phyloP scores from a whole-genome alignment of 2,888 invertebrate species.

The Latheticus oryzae region DNA sequence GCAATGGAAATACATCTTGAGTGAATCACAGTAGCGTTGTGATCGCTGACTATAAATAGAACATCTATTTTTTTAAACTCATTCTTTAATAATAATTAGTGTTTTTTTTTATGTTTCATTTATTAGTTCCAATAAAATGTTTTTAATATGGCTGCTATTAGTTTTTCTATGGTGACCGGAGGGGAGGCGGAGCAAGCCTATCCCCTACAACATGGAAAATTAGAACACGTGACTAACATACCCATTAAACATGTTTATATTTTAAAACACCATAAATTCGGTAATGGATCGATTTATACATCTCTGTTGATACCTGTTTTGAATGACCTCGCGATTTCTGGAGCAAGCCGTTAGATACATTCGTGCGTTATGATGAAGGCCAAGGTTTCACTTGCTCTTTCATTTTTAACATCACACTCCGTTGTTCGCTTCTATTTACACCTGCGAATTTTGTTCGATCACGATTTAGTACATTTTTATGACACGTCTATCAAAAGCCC shows the following conservation, averaged over 20 bases:
- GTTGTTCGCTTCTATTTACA: conserved; percentile 3
- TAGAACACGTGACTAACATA: conserved; percentile 18
- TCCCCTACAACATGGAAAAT: conserved; percentile 11
- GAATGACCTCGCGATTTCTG: conserved; percentile 31
- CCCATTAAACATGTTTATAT: conserved; percentile 18
- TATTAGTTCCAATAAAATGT: too few relatives aligned
- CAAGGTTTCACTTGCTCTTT: conserved; percentile 40
- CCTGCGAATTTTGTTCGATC: conserved; percentile 20
- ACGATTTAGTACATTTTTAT: too few relatives aligned
- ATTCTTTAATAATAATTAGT: too few relatives aligned
- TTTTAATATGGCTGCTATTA: conserved; percentile 18
- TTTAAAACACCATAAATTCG: conserved; percentile 13
- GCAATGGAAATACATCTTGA: too few relatives aligned
- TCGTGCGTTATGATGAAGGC: conserved; percentile 29
- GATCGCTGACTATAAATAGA: conserved; percentile 6
- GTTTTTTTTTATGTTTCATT: too few relatives aligned
- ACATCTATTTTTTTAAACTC: conserved; percentile 5
- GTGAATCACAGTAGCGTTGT: too few relatives aligned
- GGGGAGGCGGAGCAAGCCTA: conserved; percentile 27
- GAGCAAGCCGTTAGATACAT: conserved; percentile 27
- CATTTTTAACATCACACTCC: conserved; percentile 26
- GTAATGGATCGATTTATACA: conserved; percentile 2
- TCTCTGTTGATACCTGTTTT: conserved; percentile 7
- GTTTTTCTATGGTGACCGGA: conserved; percentile 23
- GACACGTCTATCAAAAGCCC: conserved; percentile 14